These are phyloP conservation scores for Lipophrys pholis DNA, from an alignment of 2,113 vertebrate genomes.

Conservation along the genomic window DNA sequence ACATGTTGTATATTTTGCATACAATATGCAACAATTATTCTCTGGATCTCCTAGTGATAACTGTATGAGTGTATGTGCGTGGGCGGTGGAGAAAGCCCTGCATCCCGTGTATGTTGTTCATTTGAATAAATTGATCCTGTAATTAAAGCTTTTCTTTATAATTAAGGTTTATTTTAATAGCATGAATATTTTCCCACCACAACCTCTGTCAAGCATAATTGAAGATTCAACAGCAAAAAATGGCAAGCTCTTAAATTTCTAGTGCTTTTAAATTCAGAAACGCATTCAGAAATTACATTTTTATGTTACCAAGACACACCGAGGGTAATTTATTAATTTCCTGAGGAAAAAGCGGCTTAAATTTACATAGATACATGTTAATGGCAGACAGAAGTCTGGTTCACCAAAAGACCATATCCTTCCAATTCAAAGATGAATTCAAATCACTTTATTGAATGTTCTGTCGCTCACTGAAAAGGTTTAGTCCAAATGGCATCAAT, in stretches of 20 bases:
- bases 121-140: slow-evolving; percentile 74
- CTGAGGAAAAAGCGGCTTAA: neutral
- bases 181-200: neutral
- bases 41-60: slow-evolving; percentile 45
- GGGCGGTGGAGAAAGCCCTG: slow-evolving; percentile 33
- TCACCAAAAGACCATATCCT: too few species aligned
- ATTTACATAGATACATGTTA: neutral
- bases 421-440: neutral
- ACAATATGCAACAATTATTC: slow-evolving; percentile 52
- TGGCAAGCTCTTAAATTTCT: neutral
- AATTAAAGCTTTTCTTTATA: slow-evolving; percentile 58
- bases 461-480: neutral
- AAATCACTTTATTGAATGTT: neutral
- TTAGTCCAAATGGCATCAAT: neutral
- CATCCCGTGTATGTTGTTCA: slow-evolving; percentile 59
- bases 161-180: slow-evolving; percentile 33
- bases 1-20: slow-evolving; percentile 66
- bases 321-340: neutral
- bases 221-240: neutral
- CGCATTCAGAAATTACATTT: neutral
- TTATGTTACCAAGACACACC: slow-evolving; percentile 7
- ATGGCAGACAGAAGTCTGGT: too few species aligned
- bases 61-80: slow-evolving; percentile 47
- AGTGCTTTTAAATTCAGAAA: slow-evolving; percentile 2
- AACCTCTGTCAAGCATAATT: neutral